Percentiles rank a stretch among this genome's conserved stretches.
Conservation (phyloP, 1,140 invertebrate genomes). For the Vollenhovia emeryi region DNA sequence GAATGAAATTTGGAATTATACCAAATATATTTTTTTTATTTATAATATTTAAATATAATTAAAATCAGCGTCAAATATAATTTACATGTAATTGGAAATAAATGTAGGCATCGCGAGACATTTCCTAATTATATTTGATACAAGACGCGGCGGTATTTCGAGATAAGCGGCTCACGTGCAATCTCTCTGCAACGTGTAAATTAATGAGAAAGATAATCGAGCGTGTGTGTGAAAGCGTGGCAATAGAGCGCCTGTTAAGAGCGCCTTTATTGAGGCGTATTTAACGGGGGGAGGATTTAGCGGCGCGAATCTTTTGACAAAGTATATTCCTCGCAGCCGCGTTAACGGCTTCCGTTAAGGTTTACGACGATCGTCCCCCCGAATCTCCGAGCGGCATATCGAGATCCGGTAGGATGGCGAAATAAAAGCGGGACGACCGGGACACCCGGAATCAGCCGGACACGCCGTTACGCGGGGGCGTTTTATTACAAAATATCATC, state of each 20-base stretch:
- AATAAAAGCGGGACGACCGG: slow-evolving; percentile 41
- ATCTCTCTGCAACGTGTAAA: background rate
- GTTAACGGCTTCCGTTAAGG: slow-evolving; percentile 10
- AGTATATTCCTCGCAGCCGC: background rate
- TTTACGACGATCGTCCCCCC: background rate
- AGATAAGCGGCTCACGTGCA: background rate
- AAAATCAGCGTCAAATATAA: too few relatives aligned
- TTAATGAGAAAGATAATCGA: slow-evolving; percentile 18
- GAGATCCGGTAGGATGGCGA: slow-evolving; percentile 26
- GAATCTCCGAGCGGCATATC: slow-evolving; percentile 20
- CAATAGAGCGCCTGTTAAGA: slow-evolving; percentile 3
- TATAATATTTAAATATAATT: too few relatives aligned
- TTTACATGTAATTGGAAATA: background rate
- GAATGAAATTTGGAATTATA: too few relatives aligned
- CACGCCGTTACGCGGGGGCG: slow-evolving; percentile 36
- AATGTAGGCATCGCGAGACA: background rate
- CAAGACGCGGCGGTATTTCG: background rate
- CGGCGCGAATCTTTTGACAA: background rate
- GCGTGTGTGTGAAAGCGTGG: background rate
- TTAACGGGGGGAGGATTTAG: background rate
- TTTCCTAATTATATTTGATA: background rate
- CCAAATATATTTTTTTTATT: too few relatives aligned
- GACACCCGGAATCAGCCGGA: slow-evolving; percentile 38
- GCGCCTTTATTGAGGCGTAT: background rate
- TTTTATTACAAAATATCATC: slow-evolving; percentile 68